A percentile compares a stretch with the other conserved stretches of the same genome.
Evolutionary conservation across 2,888 invertebrate genomes (phyloP).

Genomic region (Brachylomia viminalis): DNA sequence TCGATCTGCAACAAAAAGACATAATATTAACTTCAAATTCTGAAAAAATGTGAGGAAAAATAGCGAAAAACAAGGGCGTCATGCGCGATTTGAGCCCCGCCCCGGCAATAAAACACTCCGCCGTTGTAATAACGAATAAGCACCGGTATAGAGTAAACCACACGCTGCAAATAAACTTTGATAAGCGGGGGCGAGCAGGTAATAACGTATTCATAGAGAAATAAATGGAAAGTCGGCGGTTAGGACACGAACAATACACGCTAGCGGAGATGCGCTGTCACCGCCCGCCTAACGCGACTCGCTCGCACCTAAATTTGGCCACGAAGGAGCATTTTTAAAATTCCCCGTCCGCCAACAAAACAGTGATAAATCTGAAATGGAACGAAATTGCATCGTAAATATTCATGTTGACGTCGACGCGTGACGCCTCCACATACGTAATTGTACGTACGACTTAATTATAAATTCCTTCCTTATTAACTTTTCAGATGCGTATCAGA

Average conservation of each 20-base stretch:
- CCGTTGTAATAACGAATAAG: constrained; percentile 90
- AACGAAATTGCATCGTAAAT: constrained; percentile 88
- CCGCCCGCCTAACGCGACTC: constrained; percentile 74
- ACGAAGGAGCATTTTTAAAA: constrained; percentile 86
- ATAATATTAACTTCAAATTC: constrained; percentile 84
- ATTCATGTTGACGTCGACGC: constrained; percentile 83
- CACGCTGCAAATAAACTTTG: constrained; percentile 91
- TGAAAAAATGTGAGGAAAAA: constrained; percentile 82
- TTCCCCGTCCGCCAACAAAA: constrained; percentile 79
- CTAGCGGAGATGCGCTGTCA: constrained; percentile 87
- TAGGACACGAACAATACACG: constrained; percentile 89
- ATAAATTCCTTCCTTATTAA: constrained; percentile 84
- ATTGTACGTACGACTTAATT: constrained; percentile 80
- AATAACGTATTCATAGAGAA: constrained; percentile 91
- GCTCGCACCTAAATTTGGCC: constrained; percentile 82
- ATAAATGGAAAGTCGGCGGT: constrained; percentile 91
- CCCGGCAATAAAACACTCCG: constrained; percentile 90
- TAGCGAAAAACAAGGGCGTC: constrained; percentile 87
- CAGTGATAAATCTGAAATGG: constrained; percentile 86
- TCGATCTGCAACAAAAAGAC: constrained; percentile 96
- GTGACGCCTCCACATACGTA: constrained; percentile 74
- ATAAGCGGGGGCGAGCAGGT: constrained; percentile 91
- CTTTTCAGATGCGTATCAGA: constrained; percentile 81
- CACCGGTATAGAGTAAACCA: constrained; percentile 90
- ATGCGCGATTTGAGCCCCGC: constrained; percentile 88